These are phyloP conservation scores for Eupithecia tripunctaria DNA, from an alignment of 2,888 invertebrate species.

Conservation along the genomic window DNA sequence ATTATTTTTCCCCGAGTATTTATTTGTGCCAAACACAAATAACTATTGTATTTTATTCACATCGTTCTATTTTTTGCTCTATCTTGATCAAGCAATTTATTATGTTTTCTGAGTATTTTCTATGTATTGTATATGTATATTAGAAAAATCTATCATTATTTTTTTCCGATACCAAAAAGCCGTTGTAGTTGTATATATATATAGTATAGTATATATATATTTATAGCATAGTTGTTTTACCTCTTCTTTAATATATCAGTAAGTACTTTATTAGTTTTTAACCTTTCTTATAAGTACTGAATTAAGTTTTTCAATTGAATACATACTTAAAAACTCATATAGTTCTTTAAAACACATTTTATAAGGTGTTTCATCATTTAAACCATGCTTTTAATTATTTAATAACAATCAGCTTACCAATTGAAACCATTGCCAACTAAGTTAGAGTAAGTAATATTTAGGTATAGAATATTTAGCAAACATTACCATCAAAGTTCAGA, in stretches of 20 bases:
- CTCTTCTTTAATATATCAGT: no score
- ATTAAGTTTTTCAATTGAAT: background rate
- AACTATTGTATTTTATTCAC: background rate
- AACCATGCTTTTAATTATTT: background rate
- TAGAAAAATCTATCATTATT: no score
- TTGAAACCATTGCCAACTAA: constrained; percentile 29
- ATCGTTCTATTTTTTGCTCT: background rate
- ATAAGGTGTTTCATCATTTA: background rate
- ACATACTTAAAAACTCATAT: background rate
- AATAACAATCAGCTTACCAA: constrained; percentile 31
- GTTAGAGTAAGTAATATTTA: background rate
- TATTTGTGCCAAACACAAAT: background rate
- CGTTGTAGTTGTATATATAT: no score
- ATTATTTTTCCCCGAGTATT: background rate
- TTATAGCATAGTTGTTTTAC: no score
- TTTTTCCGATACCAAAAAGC: no score
- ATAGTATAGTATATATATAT: no score
- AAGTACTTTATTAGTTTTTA: background rate
- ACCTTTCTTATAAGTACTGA: constrained; percentile 4
- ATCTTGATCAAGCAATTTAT: no score
- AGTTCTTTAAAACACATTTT: background rate
- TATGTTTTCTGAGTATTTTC: no score
- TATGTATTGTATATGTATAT: no score
- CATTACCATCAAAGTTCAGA: background rate
- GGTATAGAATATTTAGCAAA: background rate